Evolutionary conservation across 2,113 vertebrate genomes (phyloP), one percentile per base, ranked within the genome.

Genomic region (Sula dactylatra): DNA sequence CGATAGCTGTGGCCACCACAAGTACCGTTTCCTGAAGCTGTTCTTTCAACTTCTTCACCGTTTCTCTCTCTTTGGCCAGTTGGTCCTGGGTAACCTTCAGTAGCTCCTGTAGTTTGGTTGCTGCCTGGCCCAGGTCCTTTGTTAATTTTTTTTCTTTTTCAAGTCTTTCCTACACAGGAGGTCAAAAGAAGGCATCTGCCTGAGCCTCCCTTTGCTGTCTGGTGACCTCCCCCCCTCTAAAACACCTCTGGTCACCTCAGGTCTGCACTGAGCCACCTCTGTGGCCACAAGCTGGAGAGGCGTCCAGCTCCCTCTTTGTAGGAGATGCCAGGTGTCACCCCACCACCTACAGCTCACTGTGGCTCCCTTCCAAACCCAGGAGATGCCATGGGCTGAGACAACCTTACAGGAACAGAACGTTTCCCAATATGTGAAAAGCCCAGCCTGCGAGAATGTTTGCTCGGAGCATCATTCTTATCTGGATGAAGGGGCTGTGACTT

Each of bases 121-220:
- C 99, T 26, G 99, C 99, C 38, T 98, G 98, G 83, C 98, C 99
- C 87, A 99, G 97, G 93, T 99, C 99, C 98, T 98, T 99, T 44
- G 99, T 99, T 97, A 99, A 92, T 95, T 99, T 99, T 97, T 99
- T 99, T 97, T 99, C 99, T 87, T 99, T 99, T 78, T 99, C 99
- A 96, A 99, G 98, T 82, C 99, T 98, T 92, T 99, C 99, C 99
- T 99, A 96, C 56, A 65, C 20, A 31, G 50, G 77, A 90, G 55
- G 55, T 64, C 24, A 91, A 73, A 94, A 77, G 67, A 93, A 83
- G 15, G 49, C 78, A 76, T 13, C 44, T 82, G 45, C 32, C 36
- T 91, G 55, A 97, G 74, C 55, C 29, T 71, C 52, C 36, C 64
- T 89, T 50, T 73, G 62, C 34, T 0, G 0, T 14, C 55, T 38